Evolutionary conservation across 2,888 invertebrate species (phyloP).

Genomic region (Zelleria hepariella): DNA sequence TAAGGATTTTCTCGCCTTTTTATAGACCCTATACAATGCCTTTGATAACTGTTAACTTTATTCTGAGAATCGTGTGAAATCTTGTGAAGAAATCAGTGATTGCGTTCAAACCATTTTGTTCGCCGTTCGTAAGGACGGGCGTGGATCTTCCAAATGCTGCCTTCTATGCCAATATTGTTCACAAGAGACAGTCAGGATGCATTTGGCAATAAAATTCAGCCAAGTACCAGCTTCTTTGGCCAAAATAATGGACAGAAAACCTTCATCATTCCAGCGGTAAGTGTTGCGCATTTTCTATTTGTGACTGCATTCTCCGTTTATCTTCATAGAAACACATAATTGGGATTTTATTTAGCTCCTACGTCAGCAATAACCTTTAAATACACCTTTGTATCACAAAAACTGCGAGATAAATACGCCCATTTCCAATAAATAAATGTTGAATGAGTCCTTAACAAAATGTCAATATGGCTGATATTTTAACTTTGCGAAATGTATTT

Average conservation of each 20-base stretch:
- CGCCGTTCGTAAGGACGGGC: conserved; percentile 21
- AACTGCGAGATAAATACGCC: background rate
- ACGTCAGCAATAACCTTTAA: background rate
- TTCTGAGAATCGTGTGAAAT: conserved; percentile 1
- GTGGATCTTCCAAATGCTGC: conserved; percentile 56
- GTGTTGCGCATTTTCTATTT: conserved; percentile 1
- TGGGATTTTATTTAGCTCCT: background rate
- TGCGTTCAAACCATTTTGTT: conserved; percentile 1
- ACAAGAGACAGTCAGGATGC: conserved; percentile 64
- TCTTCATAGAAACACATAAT: background rate
- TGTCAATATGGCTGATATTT: background rate
- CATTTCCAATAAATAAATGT: background rate
- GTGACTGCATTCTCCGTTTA: background rate
- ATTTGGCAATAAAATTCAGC: conserved; percentile 59
- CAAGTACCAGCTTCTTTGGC: conserved; percentile 52
- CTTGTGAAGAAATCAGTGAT: background rate
- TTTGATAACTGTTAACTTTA: conserved; percentile 8
- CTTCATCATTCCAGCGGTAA: conserved; percentile 22
- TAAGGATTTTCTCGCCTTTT: conserved; percentile 26
- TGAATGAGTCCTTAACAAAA: background rate
- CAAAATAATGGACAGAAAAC: conserved; percentile 23
- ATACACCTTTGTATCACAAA: background rate
- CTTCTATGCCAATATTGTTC: conserved; percentile 67
- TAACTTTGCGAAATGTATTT: background rate
- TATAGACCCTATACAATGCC: conserved; percentile 20